Conservation (phyloP, 2,888 invertebrate species). For the Eupithecia subfuscata region DNA sequence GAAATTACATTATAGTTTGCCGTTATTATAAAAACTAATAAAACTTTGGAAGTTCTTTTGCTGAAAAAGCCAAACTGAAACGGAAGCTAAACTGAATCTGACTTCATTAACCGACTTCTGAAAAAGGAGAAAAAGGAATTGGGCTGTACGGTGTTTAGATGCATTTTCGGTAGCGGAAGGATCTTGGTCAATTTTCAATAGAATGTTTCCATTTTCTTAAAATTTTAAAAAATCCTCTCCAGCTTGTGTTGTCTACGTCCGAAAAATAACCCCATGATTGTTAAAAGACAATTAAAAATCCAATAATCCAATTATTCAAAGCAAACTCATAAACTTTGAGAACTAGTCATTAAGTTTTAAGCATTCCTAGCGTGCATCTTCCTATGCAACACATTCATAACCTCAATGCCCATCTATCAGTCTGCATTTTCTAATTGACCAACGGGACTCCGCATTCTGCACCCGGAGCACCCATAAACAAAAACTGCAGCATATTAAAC, state of each 20-base stretch:
- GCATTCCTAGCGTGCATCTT: background rate
- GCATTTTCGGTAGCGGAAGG: background rate
- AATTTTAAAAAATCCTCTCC: too few relatives aligned
- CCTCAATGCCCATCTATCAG: conserved; percentile 7
- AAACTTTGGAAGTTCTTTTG: background rate
- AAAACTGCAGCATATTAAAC: conserved; percentile 50
- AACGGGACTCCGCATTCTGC: conserved; percentile 37
- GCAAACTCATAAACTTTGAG: too few relatives aligned
- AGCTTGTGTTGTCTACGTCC: background rate
- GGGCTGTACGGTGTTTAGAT: background rate
- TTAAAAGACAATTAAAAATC: too few relatives aligned
- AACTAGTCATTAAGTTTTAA: background rate
- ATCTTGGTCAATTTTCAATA: background rate
- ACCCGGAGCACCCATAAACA: conserved; percentile 43
- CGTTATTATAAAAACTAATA: background rate
- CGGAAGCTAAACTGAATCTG: background rate
- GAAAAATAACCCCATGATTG: background rate
- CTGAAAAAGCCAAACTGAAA: background rate
- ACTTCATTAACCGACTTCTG: background rate
- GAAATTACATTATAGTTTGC: background rate
- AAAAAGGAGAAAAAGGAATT: too few relatives aligned
- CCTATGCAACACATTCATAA: background rate
- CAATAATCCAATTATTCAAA: background rate
- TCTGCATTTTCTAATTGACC: conserved; percentile 4
- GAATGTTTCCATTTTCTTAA: background rate